Evolutionary conservation across 1,140 invertebrate genomes (phyloP).

Genomic region (Conus betulinus): DNA sequence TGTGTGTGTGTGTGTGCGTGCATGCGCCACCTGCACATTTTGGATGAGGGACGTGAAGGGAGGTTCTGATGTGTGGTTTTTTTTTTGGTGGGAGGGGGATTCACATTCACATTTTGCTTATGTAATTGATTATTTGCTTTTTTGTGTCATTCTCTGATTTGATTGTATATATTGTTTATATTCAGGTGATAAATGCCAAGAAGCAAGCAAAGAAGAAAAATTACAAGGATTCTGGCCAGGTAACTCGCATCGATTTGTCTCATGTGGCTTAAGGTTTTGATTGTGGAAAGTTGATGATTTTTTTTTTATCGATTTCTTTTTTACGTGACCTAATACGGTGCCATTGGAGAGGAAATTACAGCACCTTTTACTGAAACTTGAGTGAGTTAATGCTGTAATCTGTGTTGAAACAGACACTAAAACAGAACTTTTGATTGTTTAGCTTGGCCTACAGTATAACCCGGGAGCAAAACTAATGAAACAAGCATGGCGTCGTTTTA

Average conservation of each 20-base stretch:
- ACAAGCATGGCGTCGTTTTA: no score
- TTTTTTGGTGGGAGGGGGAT: neutral
- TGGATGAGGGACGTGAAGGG: no score
- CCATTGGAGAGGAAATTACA: neutral
- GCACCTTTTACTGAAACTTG: no score
- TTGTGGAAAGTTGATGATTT: neutral
- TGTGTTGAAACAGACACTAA: no score
- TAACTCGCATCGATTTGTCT: constrained; percentile 40
- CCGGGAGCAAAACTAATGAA: no score
- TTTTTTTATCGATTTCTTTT: neutral
- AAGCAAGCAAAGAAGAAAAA: constrained; percentile 77
- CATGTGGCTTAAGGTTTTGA: neutral
- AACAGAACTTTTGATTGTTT: no score
- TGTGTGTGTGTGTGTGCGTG: neutral
- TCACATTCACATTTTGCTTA: neutral
- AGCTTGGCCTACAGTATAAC: no score
- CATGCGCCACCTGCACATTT: no score
- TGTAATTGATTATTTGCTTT: constrained; percentile 17
- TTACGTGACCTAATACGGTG: neutral
- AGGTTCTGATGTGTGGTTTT: no score
- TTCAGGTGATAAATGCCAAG: constrained; percentile 74
- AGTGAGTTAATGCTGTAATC: no score
- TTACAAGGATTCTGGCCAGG: constrained; percentile 76
- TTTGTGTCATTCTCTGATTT: neutral
- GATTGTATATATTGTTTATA: neutral